Base-by-base conservation (phyloP, 1,140 invertebrate genomes). In the Conopomorpha cramerella region DNA sequence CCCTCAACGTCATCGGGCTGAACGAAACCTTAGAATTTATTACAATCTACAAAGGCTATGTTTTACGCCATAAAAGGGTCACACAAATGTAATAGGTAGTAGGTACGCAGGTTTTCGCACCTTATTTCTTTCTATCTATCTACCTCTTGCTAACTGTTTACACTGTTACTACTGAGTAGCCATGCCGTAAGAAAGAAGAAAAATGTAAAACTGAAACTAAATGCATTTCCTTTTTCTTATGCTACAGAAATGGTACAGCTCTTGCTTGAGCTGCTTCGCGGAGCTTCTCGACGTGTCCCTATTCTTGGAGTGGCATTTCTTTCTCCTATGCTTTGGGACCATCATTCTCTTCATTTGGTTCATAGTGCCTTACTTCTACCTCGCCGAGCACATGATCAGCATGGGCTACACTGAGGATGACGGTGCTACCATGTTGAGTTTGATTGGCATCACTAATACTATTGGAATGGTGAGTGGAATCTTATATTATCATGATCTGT, bases 281-380 rank as follows among this genome's bases (percentile, higher is more conserved):
- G 85, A 86, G 32, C 86, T 92, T 66, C 81, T 86, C 66, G 90
- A 93, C 63, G 86, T 91, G 42, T 84, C 87, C n/a, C 84, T 92
- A 60, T 91, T 93, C 57, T 77, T 85, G 53, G 88, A 90, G 55
- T 68, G 86, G 18, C 87, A 90, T 39, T 95, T 93, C 59, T 77
- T 91, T 30, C 76, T 94, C 4, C 85, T 94, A 46, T 90, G 89
- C 33, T 44, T 93, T 1, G 89, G 90, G 2, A 95, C 92, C 38
- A 86, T 93, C 45, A 81, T 93, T 23, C 78, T 95, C 12, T 94
- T 93, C 66, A 88, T 86, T 46, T 95, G 90, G 88, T 93, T 93
- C 61, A 93, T 94, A 48, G 88, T 93, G 31, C 91, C 91, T 19
- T 95, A 95, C 76, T 90, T 95, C 58, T 95, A 92, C 64, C 76